phyloP scores from a whole-genome alignment of 2,888 invertebrate species.

The Creontiades dilutus region DNA sequence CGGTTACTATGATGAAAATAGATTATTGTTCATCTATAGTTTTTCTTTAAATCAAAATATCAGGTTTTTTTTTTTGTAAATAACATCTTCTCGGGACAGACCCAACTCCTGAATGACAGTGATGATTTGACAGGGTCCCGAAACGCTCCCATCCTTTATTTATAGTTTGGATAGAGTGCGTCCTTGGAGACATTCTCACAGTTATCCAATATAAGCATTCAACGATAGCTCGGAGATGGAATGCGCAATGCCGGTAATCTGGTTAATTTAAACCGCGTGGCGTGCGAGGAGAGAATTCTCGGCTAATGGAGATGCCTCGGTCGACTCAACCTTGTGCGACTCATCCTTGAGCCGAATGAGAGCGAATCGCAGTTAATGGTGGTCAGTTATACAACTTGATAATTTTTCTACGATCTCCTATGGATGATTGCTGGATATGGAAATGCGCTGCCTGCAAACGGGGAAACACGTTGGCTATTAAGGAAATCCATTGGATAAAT shows the following conservation, averaged over 20 bases:
- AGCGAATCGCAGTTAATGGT: not conserved
- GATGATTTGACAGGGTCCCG: too few species aligned
- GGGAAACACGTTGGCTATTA: too few species aligned
- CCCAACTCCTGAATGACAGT: too few species aligned
- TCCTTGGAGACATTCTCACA: not conserved
- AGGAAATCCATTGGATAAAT: too few species aligned
- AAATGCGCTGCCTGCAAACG: too few species aligned
- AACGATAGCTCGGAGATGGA: not conserved
- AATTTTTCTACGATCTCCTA: not conserved
- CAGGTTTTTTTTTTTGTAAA: too few species aligned
- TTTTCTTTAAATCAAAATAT: too few species aligned
- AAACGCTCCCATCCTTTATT: too few species aligned
- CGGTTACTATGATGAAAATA: too few species aligned
- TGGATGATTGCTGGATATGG: not conserved
- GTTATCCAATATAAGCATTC: not conserved
- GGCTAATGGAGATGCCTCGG: constrained; percentile 20
- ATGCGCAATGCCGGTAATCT: not conserved
- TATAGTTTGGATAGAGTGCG: not conserved
- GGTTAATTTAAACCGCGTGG: not conserved
- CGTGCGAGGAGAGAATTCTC: constrained; percentile 22
- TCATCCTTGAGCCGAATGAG: constrained; percentile 2
- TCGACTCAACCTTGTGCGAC: not conserved
- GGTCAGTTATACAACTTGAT: not conserved
- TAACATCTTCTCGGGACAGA: too few species aligned
- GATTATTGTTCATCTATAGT: too few species aligned